Conservation (phyloP, 2,888 invertebrate genomes). For the Ochlodes sylvanus region DNA sequence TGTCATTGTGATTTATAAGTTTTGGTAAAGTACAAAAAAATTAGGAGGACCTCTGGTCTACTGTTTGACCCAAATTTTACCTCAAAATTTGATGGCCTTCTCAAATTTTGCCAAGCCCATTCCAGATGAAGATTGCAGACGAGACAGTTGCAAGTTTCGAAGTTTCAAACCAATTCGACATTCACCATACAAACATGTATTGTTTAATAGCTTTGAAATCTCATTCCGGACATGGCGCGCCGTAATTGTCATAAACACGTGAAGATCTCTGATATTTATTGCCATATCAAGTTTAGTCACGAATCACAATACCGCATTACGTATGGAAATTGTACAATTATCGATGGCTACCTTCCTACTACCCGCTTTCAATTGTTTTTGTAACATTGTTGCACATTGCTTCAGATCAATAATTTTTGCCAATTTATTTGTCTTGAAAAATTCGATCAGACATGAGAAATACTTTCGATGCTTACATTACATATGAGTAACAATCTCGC, state of each 20-base stretch:
- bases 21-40: no score
- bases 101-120: no score
- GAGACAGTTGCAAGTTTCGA: no score
- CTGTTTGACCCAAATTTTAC: no score
- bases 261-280: slow-evolving; percentile 36
- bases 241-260: slow-evolving; percentile 33
- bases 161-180: neutral
- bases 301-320: slow-evolving; percentile 28
- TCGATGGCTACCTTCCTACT: slow-evolving; percentile 19
- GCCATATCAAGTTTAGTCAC: slow-evolving; percentile 36
- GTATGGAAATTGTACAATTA: slow-evolving; percentile 35
- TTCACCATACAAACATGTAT: slow-evolving; percentile 2
- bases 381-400: slow-evolving; percentile 7
- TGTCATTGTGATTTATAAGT: no score
- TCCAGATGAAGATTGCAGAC: no score
- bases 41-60: no score
- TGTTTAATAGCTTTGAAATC: slow-evolving; percentile 10
- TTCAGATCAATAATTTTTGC: slow-evolving; percentile 1
- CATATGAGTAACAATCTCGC: slow-evolving; percentile 16
- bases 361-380: slow-evolving; percentile 8
- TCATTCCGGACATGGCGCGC: slow-evolving; percentile 20
- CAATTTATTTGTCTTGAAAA: no score
- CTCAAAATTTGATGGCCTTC: no score
- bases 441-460: no score
- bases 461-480: no score